Percentiles rank a stretch among this genome's conserved stretches.
phyloP scores from a whole-genome alignment of 2,113 vertebrate species.

The Chamaetylas fuelleborni region DNA sequence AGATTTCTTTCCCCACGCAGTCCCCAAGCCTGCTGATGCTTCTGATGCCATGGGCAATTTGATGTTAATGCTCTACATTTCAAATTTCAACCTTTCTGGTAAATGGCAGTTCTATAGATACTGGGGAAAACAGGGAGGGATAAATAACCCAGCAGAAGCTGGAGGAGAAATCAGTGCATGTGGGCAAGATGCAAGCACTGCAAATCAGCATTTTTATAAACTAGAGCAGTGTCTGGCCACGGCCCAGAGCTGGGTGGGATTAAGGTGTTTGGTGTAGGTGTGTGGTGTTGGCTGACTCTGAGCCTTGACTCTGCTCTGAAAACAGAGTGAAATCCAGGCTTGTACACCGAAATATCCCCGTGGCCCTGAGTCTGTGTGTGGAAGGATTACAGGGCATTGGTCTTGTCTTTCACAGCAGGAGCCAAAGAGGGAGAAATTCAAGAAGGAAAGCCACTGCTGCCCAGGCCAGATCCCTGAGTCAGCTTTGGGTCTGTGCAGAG shows the following conservation, averaged over 20 bases:
- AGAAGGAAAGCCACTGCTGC: background rate
- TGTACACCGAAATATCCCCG: rapidly evolving
- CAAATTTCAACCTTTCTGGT: background rate
- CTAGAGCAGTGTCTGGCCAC: background rate
- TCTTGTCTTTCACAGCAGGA: background rate
- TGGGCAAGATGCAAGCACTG: background rate
- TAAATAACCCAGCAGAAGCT: background rate
- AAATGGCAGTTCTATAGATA: background rate
- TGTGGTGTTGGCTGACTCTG: background rate
- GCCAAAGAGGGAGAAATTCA: background rate
- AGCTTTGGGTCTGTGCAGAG: background rate
- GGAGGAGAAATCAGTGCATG: background rate
- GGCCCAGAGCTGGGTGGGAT: rapidly evolving
- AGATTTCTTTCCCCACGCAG: background rate
- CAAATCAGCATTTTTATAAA: background rate
- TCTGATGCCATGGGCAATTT: background rate
- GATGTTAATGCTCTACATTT: background rate
- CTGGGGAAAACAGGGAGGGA: background rate
- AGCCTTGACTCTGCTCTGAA: background rate
- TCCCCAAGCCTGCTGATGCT: background rate
- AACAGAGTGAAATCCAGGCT: background rate
- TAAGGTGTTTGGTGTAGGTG: background rate
- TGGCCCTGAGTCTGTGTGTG: background rate
- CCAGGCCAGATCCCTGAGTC: background rate
- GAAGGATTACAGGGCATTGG: background rate